Percentiles rank a stretch among this genome's conserved stretches.
Conservation (phyloP, 2,888 invertebrate genomes). For the Agrochola macilenta region DNA sequence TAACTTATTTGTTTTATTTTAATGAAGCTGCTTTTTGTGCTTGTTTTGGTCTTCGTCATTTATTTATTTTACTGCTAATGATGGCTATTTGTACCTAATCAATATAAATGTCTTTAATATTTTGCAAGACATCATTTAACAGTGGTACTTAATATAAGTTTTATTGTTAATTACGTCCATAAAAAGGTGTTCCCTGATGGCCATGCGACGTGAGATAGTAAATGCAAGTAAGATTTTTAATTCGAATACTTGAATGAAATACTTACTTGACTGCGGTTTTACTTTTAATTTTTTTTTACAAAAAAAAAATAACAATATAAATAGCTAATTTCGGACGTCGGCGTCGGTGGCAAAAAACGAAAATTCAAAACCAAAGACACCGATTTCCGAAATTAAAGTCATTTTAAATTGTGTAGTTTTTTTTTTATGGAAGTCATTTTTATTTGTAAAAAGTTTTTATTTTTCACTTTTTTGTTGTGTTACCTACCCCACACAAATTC, state of each 20-base stretch:
- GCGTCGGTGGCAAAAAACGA: too few relatives aligned
- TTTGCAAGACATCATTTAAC: not conserved
- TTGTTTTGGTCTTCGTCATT: constrained; percentile 21
- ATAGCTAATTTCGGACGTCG: too few relatives aligned
- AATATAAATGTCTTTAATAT: not conserved
- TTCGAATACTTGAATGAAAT: not conserved
- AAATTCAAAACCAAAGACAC: too few relatives aligned
- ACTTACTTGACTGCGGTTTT: too few relatives aligned
- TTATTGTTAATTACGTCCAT: not conserved
- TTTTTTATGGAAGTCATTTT: too few relatives aligned
- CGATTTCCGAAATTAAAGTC: too few relatives aligned
- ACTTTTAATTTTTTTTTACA: too few relatives aligned
- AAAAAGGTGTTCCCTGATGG: not conserved
- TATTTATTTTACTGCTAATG: constrained; percentile 21
- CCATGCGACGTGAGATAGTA: not conserved
- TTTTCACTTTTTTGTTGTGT: too few relatives aligned
- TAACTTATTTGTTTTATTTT: constrained; percentile 59
- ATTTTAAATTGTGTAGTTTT: too few relatives aligned
- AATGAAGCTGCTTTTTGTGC: constrained; percentile 56
- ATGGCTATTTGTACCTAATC: not conserved
- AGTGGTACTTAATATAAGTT: not conserved
- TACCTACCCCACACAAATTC: too few relatives aligned
- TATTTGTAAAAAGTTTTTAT: too few relatives aligned
- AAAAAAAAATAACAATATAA: too few relatives aligned
- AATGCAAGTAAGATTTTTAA: not conserved